Evolutionary conservation across 1,140 invertebrate species (phyloP).

Genomic region (Lamellibrachia luymesi): DNA sequence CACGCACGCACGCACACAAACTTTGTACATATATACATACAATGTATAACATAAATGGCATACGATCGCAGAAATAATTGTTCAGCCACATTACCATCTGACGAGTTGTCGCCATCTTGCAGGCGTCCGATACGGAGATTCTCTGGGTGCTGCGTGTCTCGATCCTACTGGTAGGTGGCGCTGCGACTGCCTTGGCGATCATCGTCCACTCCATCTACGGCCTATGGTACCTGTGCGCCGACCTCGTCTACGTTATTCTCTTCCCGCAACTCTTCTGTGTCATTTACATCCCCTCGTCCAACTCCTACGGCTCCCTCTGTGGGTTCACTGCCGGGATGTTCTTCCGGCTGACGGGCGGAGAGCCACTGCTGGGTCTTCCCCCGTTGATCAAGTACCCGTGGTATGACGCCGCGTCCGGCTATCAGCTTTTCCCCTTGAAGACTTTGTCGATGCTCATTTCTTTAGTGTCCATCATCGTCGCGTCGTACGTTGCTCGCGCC

Average conservation of each 20-base stretch:
- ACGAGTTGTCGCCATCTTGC: constrained; percentile 24
- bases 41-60: neutral
- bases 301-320: constrained; percentile 90
- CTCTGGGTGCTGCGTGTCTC: constrained; percentile 95
- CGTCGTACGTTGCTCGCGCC: too few species aligned
- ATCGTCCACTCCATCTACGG: constrained; percentile 96
- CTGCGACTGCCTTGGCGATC: constrained; percentile 92
- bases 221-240: constrained; percentile 91
- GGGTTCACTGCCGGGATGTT: constrained; percentile 83
- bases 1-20: too few species aligned
- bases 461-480: too few species aligned
- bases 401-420: constrained; percentile 24
- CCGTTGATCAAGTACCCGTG: constrained; percentile 81
- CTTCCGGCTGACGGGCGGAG: constrained; percentile 83
- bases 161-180: constrained; percentile 86
- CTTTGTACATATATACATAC: too few species aligned
- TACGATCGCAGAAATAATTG: neutral
- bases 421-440: constrained; percentile 29
- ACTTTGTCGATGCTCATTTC: too few species aligned
- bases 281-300: constrained; percentile 83
- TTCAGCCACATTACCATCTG: neutral
- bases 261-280: constrained; percentile 97
- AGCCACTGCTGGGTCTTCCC: constrained; percentile 77
- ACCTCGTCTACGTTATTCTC: too few species aligned
- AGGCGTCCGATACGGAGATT: constrained; percentile 71